Evolutionary conservation across 2,797 vertebrate species (phyloP).

Genomic region (Sebastolobus altivelis): DNA sequence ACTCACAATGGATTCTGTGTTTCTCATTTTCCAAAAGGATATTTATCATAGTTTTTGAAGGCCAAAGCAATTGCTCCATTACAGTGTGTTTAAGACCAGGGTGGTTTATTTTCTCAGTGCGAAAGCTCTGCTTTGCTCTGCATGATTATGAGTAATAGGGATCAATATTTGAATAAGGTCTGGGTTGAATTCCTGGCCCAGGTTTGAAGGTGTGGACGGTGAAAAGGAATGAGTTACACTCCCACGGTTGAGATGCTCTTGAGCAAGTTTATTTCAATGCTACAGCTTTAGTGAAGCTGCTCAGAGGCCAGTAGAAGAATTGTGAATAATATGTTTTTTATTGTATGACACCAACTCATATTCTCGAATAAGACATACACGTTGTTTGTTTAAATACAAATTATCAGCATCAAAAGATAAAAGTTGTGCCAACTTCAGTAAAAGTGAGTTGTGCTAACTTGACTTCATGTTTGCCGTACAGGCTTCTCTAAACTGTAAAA

Average conservation of each 20-base stretch:
- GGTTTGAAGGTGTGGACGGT: constrained; percentile 17
- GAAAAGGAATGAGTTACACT: constrained; percentile 21
- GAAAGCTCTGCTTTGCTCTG: constrained; percentile 28
- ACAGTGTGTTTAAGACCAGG: constrained; percentile 27
- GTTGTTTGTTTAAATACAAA: not conserved
- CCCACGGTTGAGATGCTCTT: not conserved
- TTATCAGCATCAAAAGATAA: not conserved
- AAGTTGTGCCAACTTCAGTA: not conserved
- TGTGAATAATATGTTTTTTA: not conserved
- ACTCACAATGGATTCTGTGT: constrained; percentile 62
- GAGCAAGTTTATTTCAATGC: not conserved
- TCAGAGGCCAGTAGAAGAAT: not conserved
- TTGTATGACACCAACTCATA: not conserved
- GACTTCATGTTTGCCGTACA: not conserved
- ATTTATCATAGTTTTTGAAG: constrained; percentile 58
- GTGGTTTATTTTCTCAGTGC: constrained; percentile 22
- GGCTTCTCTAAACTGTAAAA: not conserved
- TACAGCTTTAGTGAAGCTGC: not conserved
- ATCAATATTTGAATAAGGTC: constrained; percentile 49
- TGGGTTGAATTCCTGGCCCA: constrained; percentile 13
- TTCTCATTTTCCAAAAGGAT: constrained; percentile 63
- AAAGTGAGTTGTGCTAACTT: too few species aligned
- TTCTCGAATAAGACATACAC: not conserved
- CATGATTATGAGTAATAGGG: constrained; percentile 32
- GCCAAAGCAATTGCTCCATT: constrained; percentile 58